A percentile compares a stretch with the other conserved stretches of the same genome.
These are phyloP conservation scores for Calephelis nemesis DNA, from an alignment of 1,140 invertebrate species.

Conservation along the genomic window DNA sequence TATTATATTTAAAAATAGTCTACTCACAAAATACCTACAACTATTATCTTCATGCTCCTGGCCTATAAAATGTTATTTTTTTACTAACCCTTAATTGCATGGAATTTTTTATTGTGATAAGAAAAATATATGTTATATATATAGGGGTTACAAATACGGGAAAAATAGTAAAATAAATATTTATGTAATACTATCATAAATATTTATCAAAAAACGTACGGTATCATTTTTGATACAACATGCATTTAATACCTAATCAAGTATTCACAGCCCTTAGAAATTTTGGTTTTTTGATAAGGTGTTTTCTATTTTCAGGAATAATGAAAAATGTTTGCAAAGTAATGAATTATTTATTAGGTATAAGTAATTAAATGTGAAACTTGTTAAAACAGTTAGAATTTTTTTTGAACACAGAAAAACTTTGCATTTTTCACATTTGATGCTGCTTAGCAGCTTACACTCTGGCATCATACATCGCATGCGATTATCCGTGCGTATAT, in stretches of 20 bases:
- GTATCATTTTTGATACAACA: constrained; percentile 26
- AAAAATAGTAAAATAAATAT: constrained; percentile 22
- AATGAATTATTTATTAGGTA: constrained; percentile 29
- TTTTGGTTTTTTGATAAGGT: constrained; percentile 27
- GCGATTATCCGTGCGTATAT: constrained; percentile 24
- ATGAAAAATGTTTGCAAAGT: constrained; percentile 25
- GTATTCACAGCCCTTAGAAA: constrained; percentile 25
- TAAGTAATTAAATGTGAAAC: constrained; percentile 24
- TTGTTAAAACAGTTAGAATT: constrained; percentile 27
- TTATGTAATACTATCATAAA: too few species aligned
- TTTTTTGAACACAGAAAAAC: constrained; percentile 27
- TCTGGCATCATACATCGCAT: constrained; percentile 24
- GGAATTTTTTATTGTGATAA: too few species aligned
- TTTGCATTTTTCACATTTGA: constrained; percentile 30
- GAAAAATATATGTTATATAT: too few species aligned
- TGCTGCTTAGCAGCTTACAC: constrained; percentile 22
- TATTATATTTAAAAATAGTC: too few species aligned
- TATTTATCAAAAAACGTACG: too few species aligned
- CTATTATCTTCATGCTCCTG: too few species aligned
- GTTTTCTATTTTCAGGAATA: constrained; percentile 30
- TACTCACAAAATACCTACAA: too few species aligned
- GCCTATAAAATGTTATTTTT: too few species aligned
- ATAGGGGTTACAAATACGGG: constrained; percentile 17
- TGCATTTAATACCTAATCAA: constrained; percentile 13
- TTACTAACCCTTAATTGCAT: too few species aligned